phyloP scores from a whole-genome alignment of 2,888 invertebrate genomes.

The Drosophila borealis region DNA sequence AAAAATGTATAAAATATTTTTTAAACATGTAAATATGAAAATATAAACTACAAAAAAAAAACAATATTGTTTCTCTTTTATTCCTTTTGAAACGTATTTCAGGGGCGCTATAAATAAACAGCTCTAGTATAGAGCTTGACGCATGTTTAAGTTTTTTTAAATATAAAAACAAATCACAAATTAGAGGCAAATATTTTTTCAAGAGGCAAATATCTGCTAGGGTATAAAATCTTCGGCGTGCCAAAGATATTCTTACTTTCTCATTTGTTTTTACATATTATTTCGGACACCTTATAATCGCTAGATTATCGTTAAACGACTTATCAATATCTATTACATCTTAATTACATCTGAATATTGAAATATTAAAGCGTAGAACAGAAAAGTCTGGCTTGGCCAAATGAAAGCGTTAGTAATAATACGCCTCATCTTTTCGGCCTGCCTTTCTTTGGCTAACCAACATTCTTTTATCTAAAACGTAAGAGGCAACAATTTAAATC shows the following conservation, averaged over 20 bases:
- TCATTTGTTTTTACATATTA: neutral
- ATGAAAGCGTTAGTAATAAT: neutral
- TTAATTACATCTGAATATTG: neutral
- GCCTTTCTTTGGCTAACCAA: neutral
- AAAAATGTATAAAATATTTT: constrained; percentile 26
- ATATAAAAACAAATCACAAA: no score
- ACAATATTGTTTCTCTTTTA: no score
- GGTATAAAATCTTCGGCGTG: no score
- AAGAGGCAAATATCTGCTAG: no score
- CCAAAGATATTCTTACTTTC: neutral
- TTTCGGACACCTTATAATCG: no score
- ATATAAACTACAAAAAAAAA: constrained; percentile 11
- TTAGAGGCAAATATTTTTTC: no score
- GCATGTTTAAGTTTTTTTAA: no score
- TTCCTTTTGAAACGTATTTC: neutral
- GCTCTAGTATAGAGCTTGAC: no score
- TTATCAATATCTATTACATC: neutral
- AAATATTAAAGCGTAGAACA: no score
- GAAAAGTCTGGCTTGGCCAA: no score
- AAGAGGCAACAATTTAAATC: neutral
- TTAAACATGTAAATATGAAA: constrained; percentile 40
- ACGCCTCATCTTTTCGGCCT: neutral
- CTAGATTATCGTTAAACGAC: no score
- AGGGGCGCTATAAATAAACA: no score
- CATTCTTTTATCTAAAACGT: neutral